Base-by-base conservation (phyloP, 1,140 invertebrate species). In the Leucophenga varia region DNA sequence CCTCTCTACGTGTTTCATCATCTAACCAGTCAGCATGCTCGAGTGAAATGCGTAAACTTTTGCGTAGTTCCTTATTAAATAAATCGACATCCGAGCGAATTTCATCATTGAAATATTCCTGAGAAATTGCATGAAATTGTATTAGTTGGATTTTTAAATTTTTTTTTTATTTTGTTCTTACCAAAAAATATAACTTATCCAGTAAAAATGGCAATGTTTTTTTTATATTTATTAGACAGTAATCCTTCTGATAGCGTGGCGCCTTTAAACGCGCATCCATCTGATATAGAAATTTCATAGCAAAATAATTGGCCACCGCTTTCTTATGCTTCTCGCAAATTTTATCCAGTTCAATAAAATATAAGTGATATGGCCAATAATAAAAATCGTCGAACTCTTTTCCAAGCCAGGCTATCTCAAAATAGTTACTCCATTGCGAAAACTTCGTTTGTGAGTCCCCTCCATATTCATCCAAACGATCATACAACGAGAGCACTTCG, bases 11-110 rank as follows among this genome's bases (percentile, higher is more conserved):
- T 2, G 86, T 87, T 34, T 78, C 72, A 9, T 80, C 74, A 57
- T 88, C 86, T 81, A 88, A 86, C 86, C 86, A 88, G 28, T 84
- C 79, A 14, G 83, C 79, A 50, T 80, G 76, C 22, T 80, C 72
- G 0, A 89, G 60, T 12, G 86, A 79, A 39, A 77, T 70, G 8
- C 76, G 49, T 46, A 82, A 81, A 41, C 86, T 81, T 9, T 77
- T 55, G 32, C 81, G 71, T 14, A 90, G 86, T 17, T 52, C 49
- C 13, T 38, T 37, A 16, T 47, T 38, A 5, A 52, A 31, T 40
- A 18, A 52, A 52, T 13, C n/a, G n/a, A n/a, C n/a, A n/a, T n/a
- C n/a, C n/a, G n/a, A n/a, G n/a, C n/a, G n/a, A n/a, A n/a, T n/a
- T n/a, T n/a, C n/a, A n/a, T n/a, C n/a, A n/a, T n/a, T n/a, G n/a